These are phyloP conservation scores for Cyprinus carpio DNA, from an alignment of 2,113 vertebrate species.

Conservation along the genomic window DNA sequence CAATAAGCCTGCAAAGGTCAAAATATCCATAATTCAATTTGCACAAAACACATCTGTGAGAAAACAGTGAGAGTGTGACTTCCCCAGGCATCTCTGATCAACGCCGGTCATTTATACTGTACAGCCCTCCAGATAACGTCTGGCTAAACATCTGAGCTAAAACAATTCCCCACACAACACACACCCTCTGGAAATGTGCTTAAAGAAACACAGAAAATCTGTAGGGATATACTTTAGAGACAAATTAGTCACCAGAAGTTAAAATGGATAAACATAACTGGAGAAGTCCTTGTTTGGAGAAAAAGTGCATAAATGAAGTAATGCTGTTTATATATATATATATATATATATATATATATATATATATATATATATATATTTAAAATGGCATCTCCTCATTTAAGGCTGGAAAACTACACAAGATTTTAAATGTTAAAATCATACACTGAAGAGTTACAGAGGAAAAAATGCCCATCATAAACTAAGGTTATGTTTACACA, in stretches of 20 bases:
- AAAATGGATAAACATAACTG: too few relatives aligned
- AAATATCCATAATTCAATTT: slow-evolving; percentile 54
- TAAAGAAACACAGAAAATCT: neutral
- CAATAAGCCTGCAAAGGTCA: slow-evolving; percentile 47
- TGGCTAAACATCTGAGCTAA: neutral
- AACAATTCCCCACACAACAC: slow-evolving; percentile 1
- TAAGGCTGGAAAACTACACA: too few relatives aligned
- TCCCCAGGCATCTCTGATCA: neutral
- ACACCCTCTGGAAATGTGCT: neutral
- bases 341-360: too few relatives aligned
- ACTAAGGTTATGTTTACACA: too few relatives aligned
- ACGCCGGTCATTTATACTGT: neutral
- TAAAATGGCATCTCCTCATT: too few relatives aligned
- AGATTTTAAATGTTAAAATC: too few relatives aligned
- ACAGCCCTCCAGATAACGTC: neutral
- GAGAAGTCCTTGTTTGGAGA: fast-evolving
- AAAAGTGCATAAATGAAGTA: too few relatives aligned
- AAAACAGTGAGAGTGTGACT: neutral
- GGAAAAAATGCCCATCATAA: too few relatives aligned
- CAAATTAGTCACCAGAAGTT: neutral
- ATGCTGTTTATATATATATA: too few relatives aligned
- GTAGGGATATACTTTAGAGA: neutral
- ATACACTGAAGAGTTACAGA: too few relatives aligned
- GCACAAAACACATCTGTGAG: slow-evolving; percentile 22
- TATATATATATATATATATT: too few relatives aligned